A percentile compares a stretch with the other conserved stretches of the same genome.
These are phyloP conservation scores for Malacoctenus gilli DNA, from an alignment of 2,797 vertebrate genomes.

Conservation along the genomic window DNA sequence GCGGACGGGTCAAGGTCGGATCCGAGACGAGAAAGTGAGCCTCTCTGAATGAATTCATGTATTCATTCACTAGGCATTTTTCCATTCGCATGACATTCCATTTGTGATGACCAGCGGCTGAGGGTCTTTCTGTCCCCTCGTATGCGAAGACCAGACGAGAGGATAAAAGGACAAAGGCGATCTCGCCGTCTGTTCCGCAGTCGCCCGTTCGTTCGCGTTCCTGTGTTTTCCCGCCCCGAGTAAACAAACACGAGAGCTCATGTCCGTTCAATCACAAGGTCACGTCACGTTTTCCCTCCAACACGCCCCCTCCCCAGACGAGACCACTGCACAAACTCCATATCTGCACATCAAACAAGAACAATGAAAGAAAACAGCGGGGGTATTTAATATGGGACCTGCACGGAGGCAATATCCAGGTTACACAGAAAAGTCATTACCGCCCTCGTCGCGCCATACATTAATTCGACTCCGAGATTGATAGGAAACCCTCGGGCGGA, in stretches of 20 bases:
- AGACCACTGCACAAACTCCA: conserved; percentile 13
- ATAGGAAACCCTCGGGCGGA: conserved; percentile 58
- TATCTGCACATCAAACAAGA: conserved; percentile 37
- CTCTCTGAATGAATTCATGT: no score
- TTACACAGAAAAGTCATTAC: conserved; percentile 66
- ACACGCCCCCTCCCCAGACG: background rate
- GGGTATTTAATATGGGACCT: conserved; percentile 37
- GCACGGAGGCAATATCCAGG: conserved; percentile 53
- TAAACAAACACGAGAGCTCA: background rate
- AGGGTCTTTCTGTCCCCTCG: no score
- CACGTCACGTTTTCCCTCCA: background rate
- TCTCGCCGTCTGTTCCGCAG: background rate
- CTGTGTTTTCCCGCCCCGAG: background rate
- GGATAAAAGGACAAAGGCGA: no score
- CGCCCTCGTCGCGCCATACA: conserved; percentile 47
- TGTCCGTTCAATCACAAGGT: background rate
- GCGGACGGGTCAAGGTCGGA: no score
- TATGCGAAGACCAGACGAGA: no score
- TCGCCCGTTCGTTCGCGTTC: background rate
- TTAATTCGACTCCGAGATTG: conserved; percentile 58
- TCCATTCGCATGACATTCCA: no score
- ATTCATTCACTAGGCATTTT: no score
- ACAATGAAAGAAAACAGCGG: conserved; percentile 30
- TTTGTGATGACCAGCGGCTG: no score
- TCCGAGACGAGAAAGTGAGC: no score